Conservation (phyloP, 2,888 invertebrate genomes). For the Eupithecia tripunctaria region DNA sequence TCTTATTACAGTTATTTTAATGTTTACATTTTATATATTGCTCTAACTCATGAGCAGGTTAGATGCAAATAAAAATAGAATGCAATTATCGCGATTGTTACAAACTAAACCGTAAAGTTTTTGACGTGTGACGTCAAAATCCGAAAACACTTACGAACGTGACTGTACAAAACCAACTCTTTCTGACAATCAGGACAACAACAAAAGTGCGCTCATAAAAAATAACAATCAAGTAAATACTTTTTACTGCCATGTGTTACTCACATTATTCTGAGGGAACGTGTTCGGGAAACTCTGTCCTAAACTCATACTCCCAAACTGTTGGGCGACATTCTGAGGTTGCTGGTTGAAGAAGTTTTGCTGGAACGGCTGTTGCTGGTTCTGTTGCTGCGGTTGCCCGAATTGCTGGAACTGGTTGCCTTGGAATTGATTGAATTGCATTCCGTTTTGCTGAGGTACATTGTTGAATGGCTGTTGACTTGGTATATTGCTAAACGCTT, state of each 20-base stretch:
- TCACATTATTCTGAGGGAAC: slow-evolving; percentile 74
- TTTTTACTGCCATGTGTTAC: slow-evolving; percentile 78
- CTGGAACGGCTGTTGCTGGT: slow-evolving; percentile 31
- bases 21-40: background rate
- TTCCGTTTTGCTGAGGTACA: slow-evolving; percentile 53
- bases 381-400: slow-evolving; percentile 46
- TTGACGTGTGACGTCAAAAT: background rate
- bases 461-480: slow-evolving; percentile 22
- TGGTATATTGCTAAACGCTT: slow-evolving; percentile 45
- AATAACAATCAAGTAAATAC: slow-evolving; percentile 28
- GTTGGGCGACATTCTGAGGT: slow-evolving; percentile 66
- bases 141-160: background rate
- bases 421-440: slow-evolving; percentile 71
- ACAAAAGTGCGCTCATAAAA: slow-evolving; percentile 33
- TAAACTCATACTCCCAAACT: slow-evolving; percentile 72
- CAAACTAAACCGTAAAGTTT: background rate
- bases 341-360: slow-evolving; percentile 59
- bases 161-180: slow-evolving; percentile 13
- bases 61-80: background rate
- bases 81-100: background rate
- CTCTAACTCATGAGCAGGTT: background rate
- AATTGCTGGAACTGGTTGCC: slow-evolving; percentile 58
- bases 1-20: background rate
- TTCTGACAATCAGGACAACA: background rate
- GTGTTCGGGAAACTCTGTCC: slow-evolving; percentile 75